Percentiles rank a stretch among this genome's conserved stretches.
phyloP scores from a whole-genome alignment of 2,888 invertebrate genomes.

The Xestia xanthographa region DNA sequence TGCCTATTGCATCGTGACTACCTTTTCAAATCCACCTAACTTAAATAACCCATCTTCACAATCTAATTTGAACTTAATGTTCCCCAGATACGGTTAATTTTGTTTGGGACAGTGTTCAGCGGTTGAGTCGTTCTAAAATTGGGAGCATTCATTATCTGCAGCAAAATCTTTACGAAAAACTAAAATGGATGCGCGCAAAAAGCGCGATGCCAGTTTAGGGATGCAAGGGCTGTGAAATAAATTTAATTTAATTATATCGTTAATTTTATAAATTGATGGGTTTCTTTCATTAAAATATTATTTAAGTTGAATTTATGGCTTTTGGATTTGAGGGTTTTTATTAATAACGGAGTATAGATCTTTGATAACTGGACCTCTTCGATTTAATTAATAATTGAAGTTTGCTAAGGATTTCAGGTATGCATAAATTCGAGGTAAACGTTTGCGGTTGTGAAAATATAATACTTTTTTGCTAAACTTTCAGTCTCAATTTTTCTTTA shows the following conservation, averaged over 20 bases:
- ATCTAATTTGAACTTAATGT: slow-evolving; percentile 33
- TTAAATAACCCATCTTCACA: slow-evolving; percentile 8
- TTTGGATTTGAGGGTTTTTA: slow-evolving; percentile 17
- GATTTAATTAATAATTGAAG: background rate
- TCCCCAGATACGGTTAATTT: slow-evolving; percentile 21
- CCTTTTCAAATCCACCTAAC: slow-evolving; percentile 24
- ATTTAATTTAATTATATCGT: slow-evolving; percentile 74
- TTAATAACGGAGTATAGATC: background rate
- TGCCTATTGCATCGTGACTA: slow-evolving; percentile 81
- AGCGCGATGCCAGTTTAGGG: slow-evolving; percentile 74
- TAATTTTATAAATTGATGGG: slow-evolving; percentile 67
- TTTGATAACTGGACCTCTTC: slow-evolving; percentile 1
- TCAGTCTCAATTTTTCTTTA: background rate
- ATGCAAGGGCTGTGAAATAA: slow-evolving; percentile 80
- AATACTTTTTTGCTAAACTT: background rate
- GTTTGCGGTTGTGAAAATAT: background rate
- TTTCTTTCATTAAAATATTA: slow-evolving; percentile 42
- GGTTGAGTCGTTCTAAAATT: slow-evolving; percentile 57
- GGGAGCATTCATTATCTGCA: slow-evolving; percentile 82
- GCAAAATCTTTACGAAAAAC: slow-evolving; percentile 88
- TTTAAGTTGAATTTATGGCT: slow-evolving; percentile 34
- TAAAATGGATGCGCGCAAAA: slow-evolving; percentile 88
- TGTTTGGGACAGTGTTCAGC: background rate
- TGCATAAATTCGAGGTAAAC: background rate
- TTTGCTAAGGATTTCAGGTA: background rate